Percentiles rank a stretch among this genome's conserved stretches.
Evolutionary conservation across 2,113 vertebrate genomes (phyloP).

Genomic region (Thinocorus orbignyianus): DNA sequence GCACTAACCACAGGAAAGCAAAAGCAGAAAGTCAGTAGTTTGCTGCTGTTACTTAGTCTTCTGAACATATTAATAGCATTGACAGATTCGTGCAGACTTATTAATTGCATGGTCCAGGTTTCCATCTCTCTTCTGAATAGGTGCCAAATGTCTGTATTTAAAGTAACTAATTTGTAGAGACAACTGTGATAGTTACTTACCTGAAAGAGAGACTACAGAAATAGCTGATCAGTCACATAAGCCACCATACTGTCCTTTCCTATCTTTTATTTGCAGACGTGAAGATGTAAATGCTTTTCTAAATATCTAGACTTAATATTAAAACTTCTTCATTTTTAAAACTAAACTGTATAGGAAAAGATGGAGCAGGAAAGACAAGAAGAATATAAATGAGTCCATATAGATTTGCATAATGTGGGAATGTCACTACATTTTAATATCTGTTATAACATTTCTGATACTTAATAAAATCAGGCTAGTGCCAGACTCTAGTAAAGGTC

Average conservation of each 20-base stretch:
- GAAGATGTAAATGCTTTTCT: background rate
- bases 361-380: background rate
- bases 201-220: background rate
- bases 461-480: conserved; percentile 50
- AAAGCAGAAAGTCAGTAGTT: background rate
- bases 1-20: background rate
- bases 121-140: background rate
- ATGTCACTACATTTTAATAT: conserved; percentile 41
- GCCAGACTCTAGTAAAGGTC: conserved; percentile 48
- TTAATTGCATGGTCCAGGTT: background rate
- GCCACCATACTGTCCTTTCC: background rate
- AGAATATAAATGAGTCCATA: background rate
- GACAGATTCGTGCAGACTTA: background rate
- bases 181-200: background rate
- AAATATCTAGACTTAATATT: background rate
- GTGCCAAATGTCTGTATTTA: background rate
- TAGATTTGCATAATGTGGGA: conserved; percentile 25
- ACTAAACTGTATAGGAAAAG: background rate
- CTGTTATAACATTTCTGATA: conserved; percentile 45
- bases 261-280: background rate
- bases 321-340: conserved; percentile 11
- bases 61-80: background rate
- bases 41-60: background rate
- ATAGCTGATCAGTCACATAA: background rate
- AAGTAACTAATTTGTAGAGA: background rate